Percentiles rank a stretch among this genome's conserved stretches.
Conservation (phyloP, 2,888 invertebrate species). For the Hipparchia sbordonii region DNA sequence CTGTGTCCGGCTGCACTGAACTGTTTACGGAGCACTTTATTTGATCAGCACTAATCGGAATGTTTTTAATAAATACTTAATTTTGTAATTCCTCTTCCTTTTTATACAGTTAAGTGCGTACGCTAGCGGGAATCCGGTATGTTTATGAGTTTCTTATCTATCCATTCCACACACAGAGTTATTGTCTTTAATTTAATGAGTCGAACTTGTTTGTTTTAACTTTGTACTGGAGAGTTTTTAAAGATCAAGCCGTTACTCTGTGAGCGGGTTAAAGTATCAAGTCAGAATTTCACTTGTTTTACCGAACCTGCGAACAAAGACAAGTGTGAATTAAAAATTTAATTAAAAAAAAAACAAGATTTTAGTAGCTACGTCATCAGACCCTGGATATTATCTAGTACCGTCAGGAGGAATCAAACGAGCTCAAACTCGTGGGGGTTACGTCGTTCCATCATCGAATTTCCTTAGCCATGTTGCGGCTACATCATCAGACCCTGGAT, state of each 20-base stretch:
- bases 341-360: background rate
- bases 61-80: background rate
- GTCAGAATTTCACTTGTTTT: constrained; percentile 9
- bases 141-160: constrained; percentile 9
- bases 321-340: too few species aligned
- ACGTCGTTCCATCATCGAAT: too few species aligned
- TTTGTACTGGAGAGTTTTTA: constrained; percentile 12
- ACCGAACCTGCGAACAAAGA: constrained; percentile 33
- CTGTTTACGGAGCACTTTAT: background rate
- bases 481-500: too few species aligned
- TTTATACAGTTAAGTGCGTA: background rate
- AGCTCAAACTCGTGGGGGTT: too few species aligned
- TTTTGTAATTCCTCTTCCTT: background rate
- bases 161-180: background rate
- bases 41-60: background rate
- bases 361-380: too few species aligned
- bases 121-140: background rate
- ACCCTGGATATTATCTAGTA: too few species aligned
- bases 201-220: constrained; percentile 7
- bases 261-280: constrained; percentile 15
- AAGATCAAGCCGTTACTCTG: background rate
- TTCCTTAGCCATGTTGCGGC: too few species aligned
- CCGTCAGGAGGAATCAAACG: too few species aligned
- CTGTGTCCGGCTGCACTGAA: background rate
- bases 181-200: background rate